Percentiles rank a stretch among this genome's conserved stretches.
Conservation (phyloP, 92 coral and sea anemone species). For the Plumapathes pennacea region DNA sequence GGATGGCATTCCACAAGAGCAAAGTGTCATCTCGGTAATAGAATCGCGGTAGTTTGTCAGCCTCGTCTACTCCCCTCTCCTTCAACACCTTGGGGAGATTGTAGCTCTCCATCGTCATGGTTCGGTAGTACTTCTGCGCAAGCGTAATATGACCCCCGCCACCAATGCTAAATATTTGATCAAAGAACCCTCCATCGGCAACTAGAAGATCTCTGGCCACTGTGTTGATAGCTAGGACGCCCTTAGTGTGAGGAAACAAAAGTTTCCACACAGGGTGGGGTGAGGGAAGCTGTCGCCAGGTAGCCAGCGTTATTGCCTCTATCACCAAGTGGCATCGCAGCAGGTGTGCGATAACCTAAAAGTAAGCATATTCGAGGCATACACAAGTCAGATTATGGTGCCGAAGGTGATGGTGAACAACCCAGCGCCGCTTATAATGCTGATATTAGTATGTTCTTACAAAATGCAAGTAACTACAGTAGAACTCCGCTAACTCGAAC, state of each 20-base stretch:
- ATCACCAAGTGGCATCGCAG: slow-evolving; percentile 33
- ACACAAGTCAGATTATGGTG: too few species aligned
- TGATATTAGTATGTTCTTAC: too few species aligned
- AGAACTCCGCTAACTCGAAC: too few species aligned
- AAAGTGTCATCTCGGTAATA: slow-evolving; percentile 55
- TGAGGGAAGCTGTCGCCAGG: slow-evolving; percentile 32
- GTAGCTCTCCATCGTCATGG: slow-evolving; percentile 20
- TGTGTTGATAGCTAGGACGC: slow-evolving; percentile 38
- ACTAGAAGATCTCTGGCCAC: slow-evolving; percentile 22
- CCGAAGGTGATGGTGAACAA: too few species aligned
- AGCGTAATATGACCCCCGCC: slow-evolving; percentile 31
- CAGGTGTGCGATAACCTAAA: slow-evolving; percentile 42
- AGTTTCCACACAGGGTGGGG: slow-evolving; percentile 43
- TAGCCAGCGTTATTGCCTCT: slow-evolving; percentile 42
- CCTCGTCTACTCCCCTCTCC: slow-evolving; percentile 62
- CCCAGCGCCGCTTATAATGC: too few species aligned
- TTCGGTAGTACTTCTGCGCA: slow-evolving; percentile 19
- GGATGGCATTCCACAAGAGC: slow-evolving; percentile 44
- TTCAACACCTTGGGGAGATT: slow-evolving; percentile 30
- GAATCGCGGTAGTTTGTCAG: slow-evolving; percentile 34
- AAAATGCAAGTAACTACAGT: too few species aligned
- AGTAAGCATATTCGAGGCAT: too few species aligned
- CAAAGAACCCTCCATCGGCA: slow-evolving; percentile 41
- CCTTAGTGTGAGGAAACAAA: slow-evolving; percentile 31
- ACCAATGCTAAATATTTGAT: slow-evolving; percentile 20